Evolutionary conservation across 2,113 vertebrate species (phyloP).

Genomic region (Sciurus niger): DNA sequence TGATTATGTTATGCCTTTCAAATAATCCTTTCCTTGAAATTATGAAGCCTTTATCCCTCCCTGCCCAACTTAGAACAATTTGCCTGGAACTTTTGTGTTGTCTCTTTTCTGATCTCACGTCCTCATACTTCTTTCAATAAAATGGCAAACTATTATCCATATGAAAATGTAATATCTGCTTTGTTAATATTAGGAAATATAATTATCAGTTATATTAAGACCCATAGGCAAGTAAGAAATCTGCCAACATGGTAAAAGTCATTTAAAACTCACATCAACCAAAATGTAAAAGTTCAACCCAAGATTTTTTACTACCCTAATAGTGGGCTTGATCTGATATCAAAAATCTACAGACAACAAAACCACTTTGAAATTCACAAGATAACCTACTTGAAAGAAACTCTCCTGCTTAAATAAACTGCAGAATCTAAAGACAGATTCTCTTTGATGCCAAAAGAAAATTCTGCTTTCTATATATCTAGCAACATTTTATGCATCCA

Average conservation of each 20-base stretch:
- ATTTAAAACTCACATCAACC: not conserved
- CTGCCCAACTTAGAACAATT: not conserved
- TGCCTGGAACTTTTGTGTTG: slow-evolving; percentile 8
- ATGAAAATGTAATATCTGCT: not conserved
- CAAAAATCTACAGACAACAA: not conserved
- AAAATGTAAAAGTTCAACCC: not conserved
- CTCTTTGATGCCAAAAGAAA: slow-evolving; percentile 7
- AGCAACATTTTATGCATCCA: slow-evolving; percentile 31
- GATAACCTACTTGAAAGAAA: slow-evolving; percentile 38
- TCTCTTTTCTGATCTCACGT: not conserved
- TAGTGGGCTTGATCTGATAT: not conserved
- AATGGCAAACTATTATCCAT: not conserved
- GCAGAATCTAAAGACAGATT: slow-evolving; percentile 20
- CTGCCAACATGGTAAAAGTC: not conserved
- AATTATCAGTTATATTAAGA: not conserved
- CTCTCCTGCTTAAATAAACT: not conserved
- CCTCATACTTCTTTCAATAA: slow-evolving; percentile 31
- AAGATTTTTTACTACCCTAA: not conserved
- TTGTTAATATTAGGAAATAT: slow-evolving; percentile 1
- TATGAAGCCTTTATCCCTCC: not conserved
- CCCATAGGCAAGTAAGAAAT: not conserved
- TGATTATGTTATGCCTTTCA: not conserved
- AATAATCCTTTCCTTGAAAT: slow-evolving; percentile 32
- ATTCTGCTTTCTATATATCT: not conserved
- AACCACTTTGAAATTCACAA: slow-evolving; percentile 53